A percentile compares a stretch with the other conserved stretches of the same genome.
Evolutionary conservation across 2,113 vertebrate species (phyloP).

Genomic region (Sapayoa aenigma): DNA sequence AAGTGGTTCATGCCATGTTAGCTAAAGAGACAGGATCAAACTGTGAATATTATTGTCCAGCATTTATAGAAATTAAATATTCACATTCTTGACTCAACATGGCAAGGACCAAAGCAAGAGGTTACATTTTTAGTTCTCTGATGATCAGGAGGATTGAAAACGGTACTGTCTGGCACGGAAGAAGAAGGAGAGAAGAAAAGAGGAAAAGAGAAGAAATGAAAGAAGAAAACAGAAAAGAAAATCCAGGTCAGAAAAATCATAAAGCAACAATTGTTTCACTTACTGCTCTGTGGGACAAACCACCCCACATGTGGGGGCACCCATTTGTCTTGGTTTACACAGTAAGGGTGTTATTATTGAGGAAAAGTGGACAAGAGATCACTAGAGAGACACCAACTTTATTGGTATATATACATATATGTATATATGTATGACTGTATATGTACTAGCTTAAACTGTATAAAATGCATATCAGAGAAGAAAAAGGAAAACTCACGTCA

Average conservation of each 20-base stretch:
- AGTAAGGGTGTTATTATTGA: too few species aligned
- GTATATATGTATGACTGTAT: too few species aligned
- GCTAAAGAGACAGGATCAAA: background rate
- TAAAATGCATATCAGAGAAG: too few species aligned
- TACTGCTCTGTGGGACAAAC: background rate
- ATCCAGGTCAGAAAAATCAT: background rate
- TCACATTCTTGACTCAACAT: background rate
- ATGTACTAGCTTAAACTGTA: too few species aligned
- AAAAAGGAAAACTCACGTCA: too few species aligned
- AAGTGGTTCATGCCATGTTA: background rate
- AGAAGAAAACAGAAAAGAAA: background rate
- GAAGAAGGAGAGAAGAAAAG: background rate
- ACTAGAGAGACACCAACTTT: too few species aligned
- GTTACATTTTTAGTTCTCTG: background rate
- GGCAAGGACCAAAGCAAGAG: background rate
- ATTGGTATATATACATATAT: too few species aligned
- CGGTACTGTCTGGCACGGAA: background rate
- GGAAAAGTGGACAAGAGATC: too few species aligned
- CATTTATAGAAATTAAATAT: background rate
- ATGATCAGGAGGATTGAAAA: background rate
- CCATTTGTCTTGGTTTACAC: too few species aligned
- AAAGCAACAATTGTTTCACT: background rate
- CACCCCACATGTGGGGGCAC: background rate
- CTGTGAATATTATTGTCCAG: background rate
- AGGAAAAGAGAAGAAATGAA: background rate